A percentile compares a stretch with the other conserved stretches of the same genome.
Evolutionary conservation across 2,888 invertebrate species (phyloP).

Genomic region (Holacanthella duospinosa): DNA sequence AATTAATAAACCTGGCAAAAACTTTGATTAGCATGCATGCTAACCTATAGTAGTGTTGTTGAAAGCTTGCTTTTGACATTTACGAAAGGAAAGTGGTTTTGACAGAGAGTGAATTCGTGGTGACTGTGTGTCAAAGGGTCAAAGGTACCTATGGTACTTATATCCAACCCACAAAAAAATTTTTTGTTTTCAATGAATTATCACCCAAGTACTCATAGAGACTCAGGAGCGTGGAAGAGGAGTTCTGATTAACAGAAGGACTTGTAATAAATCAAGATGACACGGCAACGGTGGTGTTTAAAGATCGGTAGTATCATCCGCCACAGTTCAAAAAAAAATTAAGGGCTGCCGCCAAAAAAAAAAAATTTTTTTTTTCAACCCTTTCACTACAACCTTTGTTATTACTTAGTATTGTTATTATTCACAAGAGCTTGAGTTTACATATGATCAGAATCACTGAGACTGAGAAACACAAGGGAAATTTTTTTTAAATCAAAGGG

Average conservation of each 20-base stretch:
- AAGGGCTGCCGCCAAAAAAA: too few species aligned
- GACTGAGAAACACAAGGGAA: neutral
- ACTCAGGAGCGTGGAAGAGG: slow-evolving; percentile 17
- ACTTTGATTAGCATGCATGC: too few species aligned
- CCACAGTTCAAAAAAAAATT: too few species aligned
- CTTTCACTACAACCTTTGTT: too few species aligned
- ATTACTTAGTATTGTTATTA: too few species aligned
- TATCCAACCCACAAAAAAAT: neutral
- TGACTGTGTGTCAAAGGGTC: neutral
- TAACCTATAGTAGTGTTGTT: too few species aligned
- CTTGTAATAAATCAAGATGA: slow-evolving; percentile 20
- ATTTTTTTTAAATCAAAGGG: neutral
- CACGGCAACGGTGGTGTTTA: neutral
- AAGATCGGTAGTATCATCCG: neutral
- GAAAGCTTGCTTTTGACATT: too few species aligned
- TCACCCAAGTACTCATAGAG: slow-evolving; percentile 15
- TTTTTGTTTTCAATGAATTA: slow-evolving; percentile 16
- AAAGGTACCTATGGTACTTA: neutral
- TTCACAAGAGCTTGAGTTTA: too few species aligned
- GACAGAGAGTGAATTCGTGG: too few species aligned
- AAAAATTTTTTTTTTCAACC: too few species aligned
- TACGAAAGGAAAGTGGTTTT: too few species aligned
- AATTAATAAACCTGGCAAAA: too few species aligned
- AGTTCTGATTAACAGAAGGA: slow-evolving; percentile 2
- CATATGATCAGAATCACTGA: neutral